Evolutionary conservation across 2,797 vertebrate species (phyloP), one percentile per base, ranked within the genome.

Genomic region (Cuniculus paca): DNA sequence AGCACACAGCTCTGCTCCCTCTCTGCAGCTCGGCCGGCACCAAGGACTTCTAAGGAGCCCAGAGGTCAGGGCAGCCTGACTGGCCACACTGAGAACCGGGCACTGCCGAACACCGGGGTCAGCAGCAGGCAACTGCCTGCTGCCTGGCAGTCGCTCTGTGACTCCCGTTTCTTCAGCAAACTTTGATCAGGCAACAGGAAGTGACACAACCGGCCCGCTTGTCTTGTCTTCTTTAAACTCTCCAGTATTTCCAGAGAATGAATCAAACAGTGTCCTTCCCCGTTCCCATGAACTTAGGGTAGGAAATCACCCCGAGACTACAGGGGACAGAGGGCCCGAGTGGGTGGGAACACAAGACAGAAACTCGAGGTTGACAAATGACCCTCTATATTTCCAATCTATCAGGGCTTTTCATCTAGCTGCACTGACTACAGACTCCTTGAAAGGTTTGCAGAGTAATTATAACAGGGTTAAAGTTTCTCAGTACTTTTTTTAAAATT

Each of bases 271-370:
- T 97, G 98, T 97, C 97, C 97, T 95, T 96, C 52, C 0, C 20
- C 75, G 95, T 98, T 98, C 98, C 98, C 98, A 98, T 2, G 97
- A 97, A 98, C 97, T 95, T 89, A 9, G 82, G 52, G 94, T 81
- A 98, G 97, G 97, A 98, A 98, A 97, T 85, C 60, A 83, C 91
- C 97, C 96, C 0, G 85, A 98, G 98, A 97, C 85, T 91, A 94
- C 92, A 97, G 97, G 97, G 96, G 96, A 96, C 97, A 48, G 95
- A 97, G 96, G 56, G 74, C 98, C 93, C 0, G 75, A 97, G 98
- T 92, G 97, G 97, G 98, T 97, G 97, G 97, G 96, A 98, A 92
- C 36, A 83, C 92, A 83, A 81, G 16, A 80, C 77, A 17, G 63
- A 84, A 89, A 90, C 81, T 75, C 1, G 11, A 92, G 19, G 22